A percentile compares a stretch with the other conserved stretches of the same genome.
Evolutionary conservation across 2,888 invertebrate species (phyloP).

Genomic region (Aspidiotus rigidus): DNA sequence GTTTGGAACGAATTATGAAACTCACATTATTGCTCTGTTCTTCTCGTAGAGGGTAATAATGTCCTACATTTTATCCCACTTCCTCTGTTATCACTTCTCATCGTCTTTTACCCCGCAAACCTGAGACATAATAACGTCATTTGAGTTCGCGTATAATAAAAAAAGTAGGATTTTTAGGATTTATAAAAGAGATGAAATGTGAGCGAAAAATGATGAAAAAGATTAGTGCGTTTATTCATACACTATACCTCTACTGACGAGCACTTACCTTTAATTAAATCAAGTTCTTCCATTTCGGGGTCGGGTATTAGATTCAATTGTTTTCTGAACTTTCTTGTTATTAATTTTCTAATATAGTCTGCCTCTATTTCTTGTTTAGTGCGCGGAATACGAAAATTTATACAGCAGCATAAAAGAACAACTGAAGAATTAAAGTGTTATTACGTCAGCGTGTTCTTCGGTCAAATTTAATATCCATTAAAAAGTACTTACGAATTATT

Average conservation of each 20-base stretch:
- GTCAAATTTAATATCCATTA: background rate
- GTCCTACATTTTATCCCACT: no score
- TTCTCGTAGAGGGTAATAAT: no score
- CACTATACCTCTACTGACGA: background rate
- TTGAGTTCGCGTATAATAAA: no score
- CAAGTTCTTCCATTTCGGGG: conserved; percentile 74
- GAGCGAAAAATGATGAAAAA: no score
- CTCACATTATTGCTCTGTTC: no score
- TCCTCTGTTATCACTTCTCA: no score
- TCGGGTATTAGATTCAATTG: conserved; percentile 73
- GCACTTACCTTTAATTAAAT: conserved; percentile 58
- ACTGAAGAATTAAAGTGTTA: conserved; percentile 48
- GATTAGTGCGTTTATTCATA: no score
- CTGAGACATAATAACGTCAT: no score
- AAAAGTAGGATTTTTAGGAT: no score
- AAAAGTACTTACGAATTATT: conserved; percentile 2
- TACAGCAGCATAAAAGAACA: conserved; percentile 79
- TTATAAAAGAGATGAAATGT: no score
- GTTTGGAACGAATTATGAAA: no score
- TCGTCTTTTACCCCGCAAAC: no score
- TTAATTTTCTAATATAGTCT: conserved; percentile 73
- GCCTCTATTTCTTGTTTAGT: conserved; percentile 94
- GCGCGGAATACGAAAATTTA: conserved; percentile 81
- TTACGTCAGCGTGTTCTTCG: background rate
- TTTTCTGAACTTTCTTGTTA: conserved; percentile 71